A percentile compares a stretch with the other conserved stretches of the same genome.
Evolutionary conservation across 1,140 invertebrate species (phyloP).

Genomic region (Brachionus angularis): DNA sequence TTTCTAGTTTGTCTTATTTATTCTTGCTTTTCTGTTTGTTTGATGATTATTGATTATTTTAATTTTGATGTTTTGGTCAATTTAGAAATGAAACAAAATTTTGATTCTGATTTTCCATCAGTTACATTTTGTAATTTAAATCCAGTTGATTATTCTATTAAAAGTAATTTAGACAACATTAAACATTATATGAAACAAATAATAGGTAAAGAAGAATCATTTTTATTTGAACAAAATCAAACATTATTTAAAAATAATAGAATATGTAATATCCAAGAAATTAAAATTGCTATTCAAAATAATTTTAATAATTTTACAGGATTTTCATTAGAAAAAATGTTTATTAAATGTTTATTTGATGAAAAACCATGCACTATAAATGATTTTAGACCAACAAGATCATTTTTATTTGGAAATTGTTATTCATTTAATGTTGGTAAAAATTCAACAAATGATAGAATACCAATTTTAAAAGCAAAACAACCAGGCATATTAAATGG

Average conservation of each 20-base stretch:
- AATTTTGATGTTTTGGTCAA: not conserved
- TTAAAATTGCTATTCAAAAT: too few relatives aligned
- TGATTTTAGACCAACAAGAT: not conserved
- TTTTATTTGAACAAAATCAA: not conserved
- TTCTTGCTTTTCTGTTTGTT: not conserved
- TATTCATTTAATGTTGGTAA: not conserved
- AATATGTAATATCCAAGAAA: not conserved
- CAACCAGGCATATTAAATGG: slow-evolving; percentile 1
- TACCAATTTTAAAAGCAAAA: slow-evolving; percentile 6
- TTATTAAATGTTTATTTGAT: not conserved
- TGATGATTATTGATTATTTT: not conserved
- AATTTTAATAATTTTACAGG: not conserved
- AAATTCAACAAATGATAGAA: not conserved
- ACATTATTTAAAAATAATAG: not conserved
- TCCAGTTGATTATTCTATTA: not conserved
- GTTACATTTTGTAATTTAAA: not conserved
- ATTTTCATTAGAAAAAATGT: not conserved
- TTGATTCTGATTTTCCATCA: not conserved
- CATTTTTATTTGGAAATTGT: not conserved
- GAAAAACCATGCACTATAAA: not conserved
- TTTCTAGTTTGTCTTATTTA: not conserved
- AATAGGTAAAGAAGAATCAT: too few relatives aligned
- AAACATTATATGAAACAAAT: not conserved
- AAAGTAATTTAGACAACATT: not conserved
- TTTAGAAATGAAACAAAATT: not conserved